Base-by-base conservation (phyloP, 2,888 invertebrate genomes). In the Hartigia nigra region DNA sequence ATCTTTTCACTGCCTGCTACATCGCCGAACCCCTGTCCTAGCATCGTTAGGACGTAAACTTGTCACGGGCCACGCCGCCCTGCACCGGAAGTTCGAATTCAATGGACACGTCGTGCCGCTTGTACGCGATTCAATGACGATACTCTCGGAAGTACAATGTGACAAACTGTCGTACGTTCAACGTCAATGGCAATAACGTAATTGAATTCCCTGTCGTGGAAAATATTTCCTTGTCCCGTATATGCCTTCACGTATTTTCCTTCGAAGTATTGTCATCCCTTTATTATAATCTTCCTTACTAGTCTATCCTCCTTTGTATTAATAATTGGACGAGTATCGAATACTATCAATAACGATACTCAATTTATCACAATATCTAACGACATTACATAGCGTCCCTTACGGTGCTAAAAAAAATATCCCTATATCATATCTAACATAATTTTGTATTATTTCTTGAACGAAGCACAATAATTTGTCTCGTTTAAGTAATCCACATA, bases 21-120 rank as follows among this genome's bases (percentile, higher is more conserved):
- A 23, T 55, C 55, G 55, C 23, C 55, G 23, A 55, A 23, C 23
- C 55, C 14, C 31, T 74, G 55, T 74, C 34, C 79, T 31, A 37
- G 55, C 69, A 77, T 81, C 81, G 80, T 82, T 81, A 82, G 83
- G 80, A 75, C 80, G 81, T 76, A 81, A 83, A 77, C 83, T 80
- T 83, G 81, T 83, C 82, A 84, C 84, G 84, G 77, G 79, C 81
- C 77, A 74, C 75, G 70, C 75, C 76, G 70, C 78, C 77, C 79
- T 78, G 77, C 76, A 77, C 76, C 81, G 80, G 80, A 82, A 82
- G 82, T 79, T 77, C 78, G 78, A 72, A 81, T 85, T 83, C 80
- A 82, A 74, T 74, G 75, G 55, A 55, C 55, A 55, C 55, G 55
- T 55, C 55, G 55, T 55, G 55, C 39, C 35, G 55, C 55, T 55